Base-by-base conservation (phyloP, 2,113 vertebrate genomes). In the Blennius ocellaris region DNA sequence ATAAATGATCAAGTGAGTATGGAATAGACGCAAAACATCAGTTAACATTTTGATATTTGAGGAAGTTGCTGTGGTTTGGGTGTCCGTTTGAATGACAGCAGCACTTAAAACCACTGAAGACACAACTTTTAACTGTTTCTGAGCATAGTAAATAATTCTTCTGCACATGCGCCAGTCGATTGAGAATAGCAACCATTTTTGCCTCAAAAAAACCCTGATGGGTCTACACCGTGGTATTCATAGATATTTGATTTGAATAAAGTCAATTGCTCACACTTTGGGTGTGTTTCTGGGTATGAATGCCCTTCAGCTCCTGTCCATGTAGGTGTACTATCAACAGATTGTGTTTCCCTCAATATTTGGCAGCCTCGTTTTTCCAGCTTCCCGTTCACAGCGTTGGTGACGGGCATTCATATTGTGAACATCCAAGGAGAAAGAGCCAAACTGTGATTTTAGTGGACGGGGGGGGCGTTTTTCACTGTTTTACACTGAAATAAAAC, bases 301-400 rank as follows among this genome's bases (percentile, higher is more conserved):
- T 64, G 52, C 16, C 44, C 38, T 48, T 50, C 6, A 16, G 78
- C 83, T n/a, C 0, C 5, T 37, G 21, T 73, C 61, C 73, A 76
- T 65, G 40, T 63, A 48, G 48, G 16, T 36, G 60, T 69, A 54
- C 43, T 16, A 14, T 45, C 47, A 36, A 38, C 65, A 68, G 52
- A 54, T 54, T 12, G 61, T 66, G 61, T 66, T 59, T 11, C 41
- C 11, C 38, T 60, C 58, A 11, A 62, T 62, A 69, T 77, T 63
- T 40, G 30, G 60, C 79, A 62, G 73, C 71, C 74, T 54, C 4
- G 47, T 30, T 30, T 30, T 40, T 3, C 54, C 14, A 60, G 51
- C 59, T 49, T 56, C 8, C 17, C 41, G 40, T 68, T 75, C 39
- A 39, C 11, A 30, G 51, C 50, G 21, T 68, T 67, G 44, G 14